These are phyloP conservation scores for Chroicocephalus ridibundus DNA, from an alignment of 2,113 vertebrate species.

Conservation along the genomic window DNA sequence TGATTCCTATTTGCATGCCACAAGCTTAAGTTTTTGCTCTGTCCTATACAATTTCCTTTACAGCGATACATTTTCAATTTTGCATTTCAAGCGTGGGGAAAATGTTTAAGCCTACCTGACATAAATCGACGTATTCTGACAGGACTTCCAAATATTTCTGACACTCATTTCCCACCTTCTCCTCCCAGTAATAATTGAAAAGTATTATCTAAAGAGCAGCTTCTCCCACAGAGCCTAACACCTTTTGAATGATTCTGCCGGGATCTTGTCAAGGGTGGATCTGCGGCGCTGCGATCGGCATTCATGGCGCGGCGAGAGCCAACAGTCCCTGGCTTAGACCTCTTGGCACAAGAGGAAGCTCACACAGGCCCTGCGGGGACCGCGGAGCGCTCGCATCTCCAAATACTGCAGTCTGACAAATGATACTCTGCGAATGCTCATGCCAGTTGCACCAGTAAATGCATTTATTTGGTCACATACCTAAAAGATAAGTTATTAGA, in stretches of 20 bases:
- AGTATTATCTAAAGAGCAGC: not conserved
- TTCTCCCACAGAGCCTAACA: not conserved
- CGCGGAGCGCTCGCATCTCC: not conserved
- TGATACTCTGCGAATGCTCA: not conserved
- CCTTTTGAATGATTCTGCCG: not conserved
- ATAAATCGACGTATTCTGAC: not conserved
- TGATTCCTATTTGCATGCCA: not conserved
- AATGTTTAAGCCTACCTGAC: not conserved
- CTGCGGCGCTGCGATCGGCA: not conserved
- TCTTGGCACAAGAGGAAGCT: not conserved
- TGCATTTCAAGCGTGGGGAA: not conserved
- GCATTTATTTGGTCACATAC: not conserved
- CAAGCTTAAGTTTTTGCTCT: not conserved
- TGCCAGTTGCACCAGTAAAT: not conserved
- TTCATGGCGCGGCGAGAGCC: accelerated
- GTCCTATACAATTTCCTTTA: not conserved
- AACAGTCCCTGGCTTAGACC: not conserved
- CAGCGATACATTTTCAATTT: not conserved
- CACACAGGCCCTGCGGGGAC: accelerated
- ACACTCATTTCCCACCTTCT: not conserved
- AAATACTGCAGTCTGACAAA: no score
- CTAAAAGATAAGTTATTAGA: not conserved
- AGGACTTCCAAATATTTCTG: not conserved
- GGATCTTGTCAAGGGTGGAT: not conserved
- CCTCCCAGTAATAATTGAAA: not conserved